Evolutionary conservation across 2,113 vertebrate species (phyloP), one percentile per base, ranked within the genome.

Genomic region (Rhadina sibilatrix): DNA sequence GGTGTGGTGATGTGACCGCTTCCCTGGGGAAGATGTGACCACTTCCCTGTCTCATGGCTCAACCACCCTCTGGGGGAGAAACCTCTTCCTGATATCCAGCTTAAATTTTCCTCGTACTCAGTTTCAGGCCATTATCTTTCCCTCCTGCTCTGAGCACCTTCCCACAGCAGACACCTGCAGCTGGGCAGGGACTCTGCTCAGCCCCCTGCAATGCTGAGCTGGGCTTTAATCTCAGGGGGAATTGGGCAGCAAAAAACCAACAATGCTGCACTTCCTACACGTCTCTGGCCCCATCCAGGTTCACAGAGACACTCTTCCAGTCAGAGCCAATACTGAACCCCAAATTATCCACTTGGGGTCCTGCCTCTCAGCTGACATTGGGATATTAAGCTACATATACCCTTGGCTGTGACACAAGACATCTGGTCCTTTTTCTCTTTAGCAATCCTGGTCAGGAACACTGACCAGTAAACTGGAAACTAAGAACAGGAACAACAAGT

Each of bases 171-270:
- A 81, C 6, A 69, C 27, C 44, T 52, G 46, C 53, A 83, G 44
- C 44, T 56, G 81, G 40, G 24, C 21, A 64, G 0, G 0, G 19
- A 8, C 5, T 68, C 46, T 83, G 64, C 69, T 54, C 77, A 89
- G 23, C 19, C 59, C 11, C 40, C 46, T 65, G 23, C 68, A 33
- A 3, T 8, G 30, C 42, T 75, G 35, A 63, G 24, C 22, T 59
- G 61, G 68, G 19, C 38, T 84, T 86, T 22, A 12, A 30, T 60
- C 59, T 57, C 3, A 0, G 0, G 3, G 42, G n/a, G 3, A 14
- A n/a, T 16, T 72, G 46, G 72, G 50, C 81, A 56, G 31, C n/a
- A 38, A 46, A 49, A 28, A 9, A 49, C 9, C 59, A 81, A 60
- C 2, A 3, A 13, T 31, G 40, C 33, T 90, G 19, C 2, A 1